Conservation (phyloP, 2,113 vertebrate genomes). For the Murina feae region DNA sequence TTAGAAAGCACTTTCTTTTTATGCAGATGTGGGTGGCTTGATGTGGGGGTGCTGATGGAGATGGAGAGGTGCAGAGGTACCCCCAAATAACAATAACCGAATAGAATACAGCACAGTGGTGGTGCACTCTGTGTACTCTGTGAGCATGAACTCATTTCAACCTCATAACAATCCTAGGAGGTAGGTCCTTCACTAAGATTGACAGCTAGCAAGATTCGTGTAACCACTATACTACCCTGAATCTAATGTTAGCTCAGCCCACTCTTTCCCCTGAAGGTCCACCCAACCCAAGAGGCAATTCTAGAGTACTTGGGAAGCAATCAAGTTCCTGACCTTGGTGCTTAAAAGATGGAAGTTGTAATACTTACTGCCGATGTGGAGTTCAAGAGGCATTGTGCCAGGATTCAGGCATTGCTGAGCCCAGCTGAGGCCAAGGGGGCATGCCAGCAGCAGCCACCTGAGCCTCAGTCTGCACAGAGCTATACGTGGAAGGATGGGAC, state of each 20-base stretch:
- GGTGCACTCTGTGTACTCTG: not conserved
- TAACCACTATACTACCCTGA: accelerated
- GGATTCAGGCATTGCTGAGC: accelerated
- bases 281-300: not conserved
- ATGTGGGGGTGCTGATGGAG: not conserved
- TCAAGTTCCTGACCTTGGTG: not conserved
- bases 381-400: not conserved
- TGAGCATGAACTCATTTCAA: not conserved
- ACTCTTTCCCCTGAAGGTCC: too few species aligned
- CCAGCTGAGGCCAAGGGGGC: not conserved
- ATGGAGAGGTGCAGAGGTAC: too few species aligned
- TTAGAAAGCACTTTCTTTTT: not conserved
- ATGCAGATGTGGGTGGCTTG: not conserved
- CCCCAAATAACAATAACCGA: too few species aligned
- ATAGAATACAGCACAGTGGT: accelerated
- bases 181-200: not conserved
- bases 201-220: accelerated
- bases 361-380: accelerated
- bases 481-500: accelerated
- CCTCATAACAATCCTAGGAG: accelerated
- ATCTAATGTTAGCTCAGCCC: too few species aligned
- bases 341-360: accelerated
- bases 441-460: not conserved
- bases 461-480: accelerated
- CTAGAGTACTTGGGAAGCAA: accelerated